phyloP scores from a whole-genome alignment of 1,140 invertebrate species.

The Pseudomyrmex dendroicus region DNA sequence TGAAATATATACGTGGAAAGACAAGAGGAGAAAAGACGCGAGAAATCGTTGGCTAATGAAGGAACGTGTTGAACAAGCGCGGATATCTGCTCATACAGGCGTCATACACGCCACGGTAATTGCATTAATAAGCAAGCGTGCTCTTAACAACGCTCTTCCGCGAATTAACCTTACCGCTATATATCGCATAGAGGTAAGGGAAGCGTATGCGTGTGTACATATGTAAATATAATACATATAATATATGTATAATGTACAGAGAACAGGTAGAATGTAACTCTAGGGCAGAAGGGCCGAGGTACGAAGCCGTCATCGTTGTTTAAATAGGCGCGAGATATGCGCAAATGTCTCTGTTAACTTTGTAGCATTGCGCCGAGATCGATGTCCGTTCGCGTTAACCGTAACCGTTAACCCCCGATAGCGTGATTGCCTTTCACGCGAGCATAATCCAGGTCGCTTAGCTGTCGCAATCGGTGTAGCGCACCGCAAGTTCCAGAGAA shows the following conservation, averaged over 20 bases:
- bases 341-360: slow-evolving; percentile 27
- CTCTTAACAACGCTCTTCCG: slow-evolving; percentile 55
- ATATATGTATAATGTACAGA: background rate
- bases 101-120: slow-evolving; percentile 60
- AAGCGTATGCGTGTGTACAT: background rate
- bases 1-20: slow-evolving; percentile 14
- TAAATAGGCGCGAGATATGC: slow-evolving; percentile 32
- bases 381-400: background rate
- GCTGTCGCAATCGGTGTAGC: background rate
- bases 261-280: background rate
- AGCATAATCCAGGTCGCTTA: background rate
- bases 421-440: slow-evolving; percentile 19
- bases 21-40: background rate
- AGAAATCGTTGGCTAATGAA: slow-evolving; percentile 45
- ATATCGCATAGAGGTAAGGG: background rate
- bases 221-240: background rate
- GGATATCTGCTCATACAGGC: slow-evolving; percentile 17
- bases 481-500: background rate
- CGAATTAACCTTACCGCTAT: slow-evolving; percentile 28
- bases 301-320: background rate
- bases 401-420: slow-evolving; percentile 4
- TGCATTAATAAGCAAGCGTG: slow-evolving; percentile 66
- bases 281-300: background rate
- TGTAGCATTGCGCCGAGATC: slow-evolving; percentile 26
- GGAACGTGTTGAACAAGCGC: slow-evolving; percentile 41